Evolutionary conservation across 2,113 vertebrate species (phyloP), one percentile per base, ranked within the genome.

Genomic region (Casuarius casuarius): DNA sequence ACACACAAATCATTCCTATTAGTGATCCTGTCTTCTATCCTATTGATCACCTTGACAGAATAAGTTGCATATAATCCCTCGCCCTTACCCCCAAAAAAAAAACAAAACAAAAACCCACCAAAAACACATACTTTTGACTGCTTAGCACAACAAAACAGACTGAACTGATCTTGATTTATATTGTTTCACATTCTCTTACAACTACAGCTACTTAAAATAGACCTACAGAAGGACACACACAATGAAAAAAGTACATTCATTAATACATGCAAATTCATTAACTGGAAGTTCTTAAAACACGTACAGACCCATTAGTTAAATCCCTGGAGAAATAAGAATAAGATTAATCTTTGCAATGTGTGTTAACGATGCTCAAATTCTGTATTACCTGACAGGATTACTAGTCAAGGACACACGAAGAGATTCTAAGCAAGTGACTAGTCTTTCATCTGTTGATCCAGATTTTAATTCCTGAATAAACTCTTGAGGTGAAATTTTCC

Each of bases 351-450:
- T 76, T 81, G 46, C 35, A 96, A 61, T 48, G 92, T 54, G 54
- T 56, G 61, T 72, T 94, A 59, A 88, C 75, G 29, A 76, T 46
- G 16, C 56, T 87, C 80, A 59, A 78, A 80, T 17, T 72, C 82
- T 33, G 20, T 9, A 31, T 88, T 99, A 99, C 99, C 99, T 99
- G 98, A 99, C 99, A 95, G 99, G 99, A 95, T 99, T 99, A 97
- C 99, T 99, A 96, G 99, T 99, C 91, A 99, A 98, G 78, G 99
- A 99, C 33, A 99, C 99, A 4, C 99, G 98, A 54, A 99, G 98
- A 58, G 99, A 99, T 95, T 99, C 99, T 75, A 99, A 97, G 96
- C 98, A 99, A 72, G 97, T 98, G 95, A 99, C 98, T 63, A 99
- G 98, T 83, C 99, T 99, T 98, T 99, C 99, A 74, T 99, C 99